Base-by-base conservation (phyloP, 2,797 vertebrate genomes). In the Halcyon badia region DNA sequence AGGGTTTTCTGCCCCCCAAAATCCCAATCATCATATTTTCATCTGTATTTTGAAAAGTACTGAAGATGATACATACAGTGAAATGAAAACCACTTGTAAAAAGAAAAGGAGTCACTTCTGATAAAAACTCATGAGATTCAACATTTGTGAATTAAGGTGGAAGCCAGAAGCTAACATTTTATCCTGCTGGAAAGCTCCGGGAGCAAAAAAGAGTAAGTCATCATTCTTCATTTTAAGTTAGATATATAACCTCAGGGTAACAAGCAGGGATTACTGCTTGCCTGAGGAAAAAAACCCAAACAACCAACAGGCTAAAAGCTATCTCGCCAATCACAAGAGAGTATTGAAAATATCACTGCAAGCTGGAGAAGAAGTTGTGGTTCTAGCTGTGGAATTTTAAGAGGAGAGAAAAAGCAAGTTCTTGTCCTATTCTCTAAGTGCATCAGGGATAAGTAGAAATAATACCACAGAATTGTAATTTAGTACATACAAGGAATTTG, bases 201-300 rank as follows among this genome's bases (percentile, higher is more conserved):
- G 37, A 88, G 58, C 8, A 87, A 90, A 97, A 92, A 92, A n/a
- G 8, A 83, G 49, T 60, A 51, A 89, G 46, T 93, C 78, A 92
- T 94, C 73, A 83, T 87, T 83, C 19, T 96, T 90, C 71, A 76
- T 70, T 97, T 96, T 83, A 90, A 85, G 93, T 83, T 90, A 72
- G 72, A 91, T 76, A 78, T 78, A 66, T 90, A 92, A 95, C 94
- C 92, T 87, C 88, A 79, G 86, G 89, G 90, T 96, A 96, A 96
- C 76, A 95, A 90, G 84, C 41, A 95, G 83, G 28, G 83, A 95
- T 96, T 96, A 93, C 85, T 95, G 28, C 58, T 89, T 96, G 89
- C 88, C 95, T 78, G 79, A 91, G 77, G 72, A 8, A n/a, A 83
- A 77, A 87, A 37, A 1, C 1, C 3, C 2, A 39, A 77, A 35